Percentiles rank a stretch among this genome's conserved stretches.
phyloP scores from a whole-genome alignment of 2,113 vertebrate species.

The Gavia stellata region DNA sequence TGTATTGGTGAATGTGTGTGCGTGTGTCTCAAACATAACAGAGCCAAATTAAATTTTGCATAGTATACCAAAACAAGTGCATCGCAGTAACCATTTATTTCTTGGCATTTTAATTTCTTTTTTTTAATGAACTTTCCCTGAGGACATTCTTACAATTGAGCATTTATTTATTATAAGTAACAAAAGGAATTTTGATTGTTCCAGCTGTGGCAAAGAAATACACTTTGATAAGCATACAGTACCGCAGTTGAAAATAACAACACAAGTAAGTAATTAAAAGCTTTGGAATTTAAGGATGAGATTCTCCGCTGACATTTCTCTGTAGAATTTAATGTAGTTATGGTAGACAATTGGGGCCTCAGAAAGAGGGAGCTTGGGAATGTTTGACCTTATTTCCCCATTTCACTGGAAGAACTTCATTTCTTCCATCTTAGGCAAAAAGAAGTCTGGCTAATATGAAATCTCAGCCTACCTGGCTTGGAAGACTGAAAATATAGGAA shows the following conservation, averaged over 20 bases:
- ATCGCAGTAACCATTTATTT: slow-evolving; percentile 68
- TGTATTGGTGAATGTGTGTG: not conserved
- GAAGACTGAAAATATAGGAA: not conserved
- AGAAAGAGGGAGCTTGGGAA: not conserved
- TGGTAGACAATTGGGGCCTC: not conserved
- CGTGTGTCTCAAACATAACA: slow-evolving; percentile 17
- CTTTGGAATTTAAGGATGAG: slow-evolving; percentile 2
- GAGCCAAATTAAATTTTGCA: slow-evolving; percentile 70
- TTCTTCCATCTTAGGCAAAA: not conserved
- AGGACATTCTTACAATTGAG: slow-evolving; percentile 65
- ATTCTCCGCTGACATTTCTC: not conserved
- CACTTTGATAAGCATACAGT: slow-evolving; percentile 50
- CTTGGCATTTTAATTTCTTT: slow-evolving; percentile 56
- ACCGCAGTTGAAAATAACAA: slow-evolving; percentile 39
- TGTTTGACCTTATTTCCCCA: not conserved
- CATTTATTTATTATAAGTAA: slow-evolving; percentile 71
- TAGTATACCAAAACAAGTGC: slow-evolving; percentile 69
- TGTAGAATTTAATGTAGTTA: not conserved
- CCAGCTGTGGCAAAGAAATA: slow-evolving; percentile 57
- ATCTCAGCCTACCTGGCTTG: not conserved
- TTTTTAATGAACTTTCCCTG: slow-evolving; percentile 64
- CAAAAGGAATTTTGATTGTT: slow-evolving; percentile 66
- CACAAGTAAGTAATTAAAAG: slow-evolving; percentile 13
- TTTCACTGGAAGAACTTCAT: not conserved
- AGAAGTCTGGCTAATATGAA: not conserved